Conservation (phyloP, 2,888 invertebrate species). For the Brachypalpus laphriformis region DNA sequence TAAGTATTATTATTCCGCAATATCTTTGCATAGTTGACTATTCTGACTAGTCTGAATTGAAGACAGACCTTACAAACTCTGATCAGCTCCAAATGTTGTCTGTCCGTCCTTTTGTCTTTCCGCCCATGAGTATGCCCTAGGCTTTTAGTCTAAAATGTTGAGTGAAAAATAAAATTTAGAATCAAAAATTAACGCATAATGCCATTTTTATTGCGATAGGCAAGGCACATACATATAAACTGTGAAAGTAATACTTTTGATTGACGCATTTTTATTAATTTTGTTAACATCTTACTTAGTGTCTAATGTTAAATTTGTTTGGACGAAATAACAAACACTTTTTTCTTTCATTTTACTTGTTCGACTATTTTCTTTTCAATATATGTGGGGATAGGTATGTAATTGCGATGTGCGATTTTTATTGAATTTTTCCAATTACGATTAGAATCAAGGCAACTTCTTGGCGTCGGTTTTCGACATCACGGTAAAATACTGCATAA, state of each 20-base stretch:
- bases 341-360: not conserved
- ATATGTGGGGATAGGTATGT: not conserved
- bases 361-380: not conserved
- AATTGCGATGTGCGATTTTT: slow-evolving; percentile 8
- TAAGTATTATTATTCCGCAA: too few relatives aligned
- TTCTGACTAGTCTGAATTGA: too few relatives aligned
- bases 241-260: slow-evolving; percentile 59
- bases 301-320: slow-evolving; percentile 12
- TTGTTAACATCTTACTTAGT: slow-evolving; percentile 5
- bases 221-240: slow-evolving; percentile 45
- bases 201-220: slow-evolving; percentile 30
- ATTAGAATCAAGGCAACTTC: slow-evolving; percentile 41
- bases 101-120: too few relatives aligned
- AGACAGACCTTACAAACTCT: too few relatives aligned
- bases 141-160: too few relatives aligned
- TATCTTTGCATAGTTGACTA: too few relatives aligned
- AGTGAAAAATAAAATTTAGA: not conserved
- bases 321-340: slow-evolving; percentile 28
- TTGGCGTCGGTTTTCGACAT: slow-evolving; percentile 23
- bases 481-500: slow-evolving; percentile 23
- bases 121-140: too few relatives aligned
- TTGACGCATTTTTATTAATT: slow-evolving; percentile 35
- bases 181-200: slow-evolving; percentile 13
- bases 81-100: too few relatives aligned
- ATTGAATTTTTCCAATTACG: not conserved